Percentiles rank a stretch among this genome's conserved stretches.
Evolutionary conservation across 2,797 vertebrate species (phyloP).

Genomic region (Gymnodraco acuticeps): DNA sequence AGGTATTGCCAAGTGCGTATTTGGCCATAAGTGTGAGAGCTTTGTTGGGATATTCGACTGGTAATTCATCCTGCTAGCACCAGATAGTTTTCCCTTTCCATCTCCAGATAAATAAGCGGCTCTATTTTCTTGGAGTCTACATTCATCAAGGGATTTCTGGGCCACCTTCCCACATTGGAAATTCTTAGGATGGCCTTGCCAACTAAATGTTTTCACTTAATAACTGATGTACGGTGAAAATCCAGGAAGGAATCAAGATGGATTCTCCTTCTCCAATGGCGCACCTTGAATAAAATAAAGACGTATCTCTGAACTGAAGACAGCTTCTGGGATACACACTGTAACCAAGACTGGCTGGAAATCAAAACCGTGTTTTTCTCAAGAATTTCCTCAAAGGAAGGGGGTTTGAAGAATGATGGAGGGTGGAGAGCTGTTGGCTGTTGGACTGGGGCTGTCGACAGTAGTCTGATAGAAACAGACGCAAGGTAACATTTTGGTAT

Average conservation of each 20-base stretch:
- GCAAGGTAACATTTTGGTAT: no score
- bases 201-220: slow-evolving; percentile 65
- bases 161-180: slow-evolving; percentile 53
- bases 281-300: slow-evolving; percentile 20
- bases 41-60: slow-evolving; percentile 22
- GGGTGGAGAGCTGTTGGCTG: slow-evolving; percentile 27
- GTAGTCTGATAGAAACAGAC: no score
- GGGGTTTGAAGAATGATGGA: slow-evolving; percentile 23
- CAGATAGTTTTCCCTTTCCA: slow-evolving; percentile 45
- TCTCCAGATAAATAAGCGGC: slow-evolving; percentile 49
- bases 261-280: slow-evolving; percentile 16
- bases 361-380: slow-evolving; percentile 33
- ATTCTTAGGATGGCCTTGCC: slow-evolving; percentile 62
- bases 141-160: slow-evolving; percentile 53
- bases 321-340: slow-evolving; percentile 27
- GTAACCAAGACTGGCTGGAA: slow-evolving; percentile 26
- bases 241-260: slow-evolving; percentile 20
- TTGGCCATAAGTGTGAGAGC: slow-evolving; percentile 16
- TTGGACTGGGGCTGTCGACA: no score
- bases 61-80: slow-evolving; percentile 43
- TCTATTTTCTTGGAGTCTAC: slow-evolving; percentile 58
- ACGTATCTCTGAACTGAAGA: slow-evolving; percentile 2
- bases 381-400: slow-evolving; percentile 29
- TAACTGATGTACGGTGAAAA: slow-evolving; percentile 20
- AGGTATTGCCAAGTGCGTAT: background rate